Evolutionary conservation across 2,113 vertebrate genomes (phyloP), one percentile per base, ranked within the genome.

Genomic region (Monopterus albus): DNA sequence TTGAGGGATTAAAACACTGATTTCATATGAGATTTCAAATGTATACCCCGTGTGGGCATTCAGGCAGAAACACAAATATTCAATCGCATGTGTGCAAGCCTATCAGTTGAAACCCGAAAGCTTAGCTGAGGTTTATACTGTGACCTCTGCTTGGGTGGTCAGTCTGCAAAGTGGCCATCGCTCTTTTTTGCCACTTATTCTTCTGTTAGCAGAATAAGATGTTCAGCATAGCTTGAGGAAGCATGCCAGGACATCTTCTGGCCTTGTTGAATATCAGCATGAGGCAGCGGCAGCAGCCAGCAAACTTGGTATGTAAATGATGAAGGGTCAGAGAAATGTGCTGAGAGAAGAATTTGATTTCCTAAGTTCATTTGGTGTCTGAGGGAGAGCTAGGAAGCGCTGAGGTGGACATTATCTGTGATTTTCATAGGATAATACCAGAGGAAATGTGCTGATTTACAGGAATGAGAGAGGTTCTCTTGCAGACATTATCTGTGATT

Each of bases 231-330:
- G 58, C 72, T 11, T 0, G 1, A 29, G 58, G 31, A 83, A 31
- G 21, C 68, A 53, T 36, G 45, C 31, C 65, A 75, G 55, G 67
- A 68, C 60, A 64, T 50, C 40, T 81, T 63, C 70, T 63, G 51
- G 83, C 53, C 60, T 53, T 40, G 45, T 43, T 52, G 40, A 57
- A 51, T 58, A 82, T 77, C 61, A 67, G 46, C 43, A 20, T 39
- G 57, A 62, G 45, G 25, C 50, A 74, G 53, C 8, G 39, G 67
- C 20, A 72, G 59, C n/a, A 29, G 39, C 40, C 40, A 72, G 69
- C 15, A 70, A 73, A 77, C 15, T 21, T 81, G 68, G 87, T 83
- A 69, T 75, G 62, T 72, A 89, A 92, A 88, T 61, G 26, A 71
- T 69, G 52, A 61, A 50, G 78, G 75, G 77, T 87, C 78, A 79